These are phyloP conservation scores for Heterocephalus glaber DNA, from an alignment of 2,113 vertebrate species.

Conservation along the genomic window DNA sequence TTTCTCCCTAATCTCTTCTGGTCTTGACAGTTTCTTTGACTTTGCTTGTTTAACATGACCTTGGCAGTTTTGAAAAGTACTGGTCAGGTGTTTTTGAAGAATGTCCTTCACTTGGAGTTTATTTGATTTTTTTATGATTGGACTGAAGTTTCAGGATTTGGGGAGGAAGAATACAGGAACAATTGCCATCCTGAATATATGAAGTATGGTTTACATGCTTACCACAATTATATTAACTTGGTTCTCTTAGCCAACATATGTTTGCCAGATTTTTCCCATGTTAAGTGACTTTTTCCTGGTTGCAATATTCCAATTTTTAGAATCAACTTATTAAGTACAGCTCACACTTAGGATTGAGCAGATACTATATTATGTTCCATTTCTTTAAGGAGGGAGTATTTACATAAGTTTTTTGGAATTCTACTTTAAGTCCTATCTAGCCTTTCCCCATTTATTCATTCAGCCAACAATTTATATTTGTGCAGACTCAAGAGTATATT, in stretches of 20 bases:
- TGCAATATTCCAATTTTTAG: neutral
- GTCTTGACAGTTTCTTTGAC: neutral
- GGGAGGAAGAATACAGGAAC: neutral
- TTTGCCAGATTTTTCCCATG: neutral
- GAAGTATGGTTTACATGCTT: neutral
- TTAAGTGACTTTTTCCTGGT: neutral
- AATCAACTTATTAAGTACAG: neutral
- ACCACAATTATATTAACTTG: neutral
- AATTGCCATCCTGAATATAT: neutral
- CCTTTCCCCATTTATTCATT: neutral
- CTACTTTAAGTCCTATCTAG: neutral
- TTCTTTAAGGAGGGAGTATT: neutral
- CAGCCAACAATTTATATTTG: slow-evolving; percentile 6
- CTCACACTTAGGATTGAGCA: neutral
- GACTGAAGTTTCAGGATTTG: neutral
- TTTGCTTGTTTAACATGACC: neutral
- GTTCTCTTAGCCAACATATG: neutral
- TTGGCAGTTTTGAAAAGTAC: neutral
- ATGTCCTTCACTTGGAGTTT: neutral
- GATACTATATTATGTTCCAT: neutral
- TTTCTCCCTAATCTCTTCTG: neutral
- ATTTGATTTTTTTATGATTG: neutral
- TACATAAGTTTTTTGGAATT: neutral
- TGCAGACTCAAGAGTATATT: slow-evolving; percentile 1
- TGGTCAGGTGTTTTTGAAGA: neutral